A percentile compares a stretch with the other conserved stretches of the same genome.
Evolutionary conservation across 2,797 vertebrate genomes (phyloP).

Genomic region (Muscicapa comitata): DNA sequence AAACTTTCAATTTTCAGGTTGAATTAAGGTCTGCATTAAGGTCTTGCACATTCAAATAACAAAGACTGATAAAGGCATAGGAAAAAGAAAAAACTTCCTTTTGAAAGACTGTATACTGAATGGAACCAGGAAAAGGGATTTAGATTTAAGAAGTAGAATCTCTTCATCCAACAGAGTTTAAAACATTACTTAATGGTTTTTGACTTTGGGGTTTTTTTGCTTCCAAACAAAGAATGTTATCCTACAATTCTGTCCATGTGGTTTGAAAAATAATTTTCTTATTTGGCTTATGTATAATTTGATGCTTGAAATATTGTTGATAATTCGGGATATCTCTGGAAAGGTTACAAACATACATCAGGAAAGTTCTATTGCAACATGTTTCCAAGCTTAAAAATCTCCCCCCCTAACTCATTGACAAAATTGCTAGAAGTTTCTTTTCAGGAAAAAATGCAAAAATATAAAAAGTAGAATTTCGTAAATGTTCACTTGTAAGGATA

Average conservation of each 20-base stretch:
- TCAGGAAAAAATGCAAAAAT: not conserved
- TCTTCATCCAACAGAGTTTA: not conserved
- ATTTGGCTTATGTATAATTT: not conserved
- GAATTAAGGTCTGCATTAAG: not conserved
- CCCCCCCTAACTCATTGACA: not conserved
- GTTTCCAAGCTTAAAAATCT: not conserved
- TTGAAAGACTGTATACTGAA: not conserved
- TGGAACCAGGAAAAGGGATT: not conserved
- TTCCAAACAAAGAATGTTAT: not conserved
- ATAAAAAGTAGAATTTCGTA: not conserved
- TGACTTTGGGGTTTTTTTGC: fast-evolving
- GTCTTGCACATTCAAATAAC: not conserved
- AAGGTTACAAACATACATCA: not conserved
- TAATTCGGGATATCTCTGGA: not conserved
- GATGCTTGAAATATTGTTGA: not conserved
- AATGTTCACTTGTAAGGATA: not conserved
- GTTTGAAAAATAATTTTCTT: not conserved
- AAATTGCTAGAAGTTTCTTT: not conserved
- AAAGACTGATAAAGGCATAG: not conserved
- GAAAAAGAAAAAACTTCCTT: not conserved
- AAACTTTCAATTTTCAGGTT: not conserved
- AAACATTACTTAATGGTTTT: not conserved
- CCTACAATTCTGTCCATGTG: not conserved
- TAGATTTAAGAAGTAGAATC: not conserved
- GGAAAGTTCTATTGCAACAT: not conserved